A percentile compares a stretch with the other conserved stretches of the same genome.
Conservation (phyloP, 2,797 vertebrate species). For the Paramormyrops hopkinsi region DNA sequence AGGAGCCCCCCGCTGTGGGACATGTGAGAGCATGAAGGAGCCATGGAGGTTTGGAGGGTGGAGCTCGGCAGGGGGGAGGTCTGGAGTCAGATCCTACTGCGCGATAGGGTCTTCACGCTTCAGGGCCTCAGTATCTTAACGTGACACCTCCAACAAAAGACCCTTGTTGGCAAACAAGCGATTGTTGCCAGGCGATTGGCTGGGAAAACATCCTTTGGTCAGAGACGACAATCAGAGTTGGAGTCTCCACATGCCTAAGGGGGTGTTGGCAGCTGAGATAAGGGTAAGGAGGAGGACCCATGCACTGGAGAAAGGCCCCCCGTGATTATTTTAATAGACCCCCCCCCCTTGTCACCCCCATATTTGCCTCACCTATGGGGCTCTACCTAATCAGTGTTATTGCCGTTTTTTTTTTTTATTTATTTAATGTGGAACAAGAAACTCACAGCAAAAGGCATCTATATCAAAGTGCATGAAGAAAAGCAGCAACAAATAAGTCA, state of each 20-base stretch:
- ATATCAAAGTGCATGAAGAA: background rate
- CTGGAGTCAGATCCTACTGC: slow-evolving; percentile 35
- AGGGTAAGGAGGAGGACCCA: slow-evolving; percentile 22
- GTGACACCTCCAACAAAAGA: slow-evolving; percentile 42
- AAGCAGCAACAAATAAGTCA: background rate
- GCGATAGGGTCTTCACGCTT: slow-evolving; percentile 25
- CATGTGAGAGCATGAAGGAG: slow-evolving; percentile 19
- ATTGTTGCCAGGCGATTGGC: slow-evolving; percentile 40
- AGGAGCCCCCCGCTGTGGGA: background rate
- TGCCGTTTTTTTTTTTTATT: background rate
- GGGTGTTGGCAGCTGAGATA: slow-evolving; percentile 35
- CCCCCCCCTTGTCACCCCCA: background rate
- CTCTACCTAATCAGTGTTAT: slow-evolving; percentile 29
- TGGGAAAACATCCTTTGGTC: slow-evolving; percentile 31
- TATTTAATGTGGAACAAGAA: background rate
- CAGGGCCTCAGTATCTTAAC: slow-evolving; percentile 31
- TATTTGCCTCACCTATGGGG: slow-evolving; percentile 20
- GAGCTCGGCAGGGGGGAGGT: slow-evolving; percentile 16
- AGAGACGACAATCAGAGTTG: slow-evolving; percentile 12
- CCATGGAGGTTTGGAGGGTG: slow-evolving; percentile 12
- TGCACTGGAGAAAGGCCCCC: slow-evolving; percentile 23
- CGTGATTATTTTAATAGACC: background rate
- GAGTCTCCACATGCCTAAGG: slow-evolving; percentile 27
- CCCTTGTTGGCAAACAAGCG: slow-evolving; percentile 18
- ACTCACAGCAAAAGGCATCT: background rate